These are phyloP conservation scores for Ornithorhynchus anatinus DNA, from an alignment of 2,113 vertebrate genomes.

Conservation along the genomic window DNA sequence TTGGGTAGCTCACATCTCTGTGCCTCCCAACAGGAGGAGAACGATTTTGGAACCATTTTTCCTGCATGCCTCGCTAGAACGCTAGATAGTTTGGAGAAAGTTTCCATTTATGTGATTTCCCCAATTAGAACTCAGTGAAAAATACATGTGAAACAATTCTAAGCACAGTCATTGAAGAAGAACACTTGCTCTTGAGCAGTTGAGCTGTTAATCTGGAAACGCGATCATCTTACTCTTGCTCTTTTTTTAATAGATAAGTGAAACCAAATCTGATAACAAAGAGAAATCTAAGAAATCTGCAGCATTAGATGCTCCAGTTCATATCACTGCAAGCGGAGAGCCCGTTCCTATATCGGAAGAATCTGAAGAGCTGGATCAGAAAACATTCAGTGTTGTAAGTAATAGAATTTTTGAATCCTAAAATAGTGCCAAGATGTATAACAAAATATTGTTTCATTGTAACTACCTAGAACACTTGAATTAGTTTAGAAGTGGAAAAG, in stretches of 20 bases:
- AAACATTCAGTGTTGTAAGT: constrained; percentile 96
- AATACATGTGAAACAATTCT: not conserved
- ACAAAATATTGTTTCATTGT: not conserved
- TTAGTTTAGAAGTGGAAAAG: not conserved
- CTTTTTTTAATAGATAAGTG: constrained; percentile 68
- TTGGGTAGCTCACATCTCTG: not conserved
- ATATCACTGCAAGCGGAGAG: constrained; percentile 86
- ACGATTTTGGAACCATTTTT: not conserved
- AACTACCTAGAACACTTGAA: not conserved
- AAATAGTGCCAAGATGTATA: not conserved
- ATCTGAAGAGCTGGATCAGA: constrained; percentile 96
- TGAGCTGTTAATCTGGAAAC: not conserved
- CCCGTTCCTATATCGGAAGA: constrained; percentile 86
- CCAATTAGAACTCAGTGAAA: not conserved
- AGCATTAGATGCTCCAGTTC: constrained; percentile 80
- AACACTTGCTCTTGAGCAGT: constrained; percentile 8
- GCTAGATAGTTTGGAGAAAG: not conserved
- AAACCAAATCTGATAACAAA: constrained; percentile 82
- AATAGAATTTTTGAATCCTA: not conserved
- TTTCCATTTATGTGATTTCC: constrained; percentile 3
- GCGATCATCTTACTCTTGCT: not conserved
- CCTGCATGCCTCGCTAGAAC: not conserved
- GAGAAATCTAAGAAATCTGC: constrained; percentile 83
- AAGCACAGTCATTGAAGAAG: not conserved
- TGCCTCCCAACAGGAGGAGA: not conserved